Conservation (phyloP, 37 sponge, comb jelly and placozoan genomes). For the Mnemiopsis leidyi region DNA sequence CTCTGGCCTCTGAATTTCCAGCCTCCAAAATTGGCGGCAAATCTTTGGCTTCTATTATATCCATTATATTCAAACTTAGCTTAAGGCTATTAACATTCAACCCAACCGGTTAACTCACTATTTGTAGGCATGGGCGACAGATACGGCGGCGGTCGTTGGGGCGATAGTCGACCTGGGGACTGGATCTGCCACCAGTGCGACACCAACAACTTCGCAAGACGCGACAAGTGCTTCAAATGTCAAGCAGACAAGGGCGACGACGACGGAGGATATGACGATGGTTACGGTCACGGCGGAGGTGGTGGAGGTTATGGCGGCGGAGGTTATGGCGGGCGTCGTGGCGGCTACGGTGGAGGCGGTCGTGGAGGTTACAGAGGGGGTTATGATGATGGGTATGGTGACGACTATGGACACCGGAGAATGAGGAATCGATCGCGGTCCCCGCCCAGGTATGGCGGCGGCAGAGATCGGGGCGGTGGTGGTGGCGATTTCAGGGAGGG, state of each 20-base stretch:
- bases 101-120: too few relatives aligned
- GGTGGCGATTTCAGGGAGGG: slow-evolving; percentile 48
- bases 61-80: too few relatives aligned
- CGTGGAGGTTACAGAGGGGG: slow-evolving; percentile 26
- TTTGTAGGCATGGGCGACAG: slow-evolving; percentile 35
- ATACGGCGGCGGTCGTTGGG: neutral
- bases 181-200: slow-evolving; percentile 34
- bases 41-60: too few relatives aligned
- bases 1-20: too few relatives aligned
- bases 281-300: slow-evolving; percentile 29
- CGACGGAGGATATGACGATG: slow-evolving; percentile 20
- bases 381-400: slow-evolving; percentile 53
- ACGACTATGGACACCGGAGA: slow-evolving; percentile 21
- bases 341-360: neutral
- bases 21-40: too few relatives aligned
- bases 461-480: slow-evolving; percentile 17
- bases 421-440: slow-evolving; percentile 35
- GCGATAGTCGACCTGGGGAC: slow-evolving; percentile 36
- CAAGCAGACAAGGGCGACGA: neutral
- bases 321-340: slow-evolving; percentile 35
- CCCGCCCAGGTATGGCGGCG: neutral
- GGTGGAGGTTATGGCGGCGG: slow-evolving; percentile 28
- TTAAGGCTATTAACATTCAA: too few relatives aligned
- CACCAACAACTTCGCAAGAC: slow-evolving; percentile 53
- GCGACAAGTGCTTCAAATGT: slow-evolving; percentile 20